Evolutionary conservation across 2,113 vertebrate species (phyloP), one percentile per base, ranked within the genome.

Genomic region (Herpailurus yagouaroundi): DNA sequence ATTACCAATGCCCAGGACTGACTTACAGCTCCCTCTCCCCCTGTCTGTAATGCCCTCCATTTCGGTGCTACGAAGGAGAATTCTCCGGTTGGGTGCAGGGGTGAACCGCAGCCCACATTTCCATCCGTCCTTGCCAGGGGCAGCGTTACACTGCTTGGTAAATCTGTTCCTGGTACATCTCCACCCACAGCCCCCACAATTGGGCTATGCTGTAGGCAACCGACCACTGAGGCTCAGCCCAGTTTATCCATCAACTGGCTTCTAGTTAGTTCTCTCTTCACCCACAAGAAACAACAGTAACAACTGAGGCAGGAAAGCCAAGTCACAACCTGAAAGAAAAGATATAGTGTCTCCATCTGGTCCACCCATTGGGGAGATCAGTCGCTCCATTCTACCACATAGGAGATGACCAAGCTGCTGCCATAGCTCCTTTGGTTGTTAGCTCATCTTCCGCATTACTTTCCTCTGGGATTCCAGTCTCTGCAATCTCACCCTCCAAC

Each of bases 121-220:
- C 76, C 64, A 74, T 48, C 71, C 11, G 31, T 33, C 41, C 87
- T 87, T 33, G 36, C 45, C 4, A 33, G 11, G n/a, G 45, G 31
- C n/a, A 15, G 8, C 3, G 52, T 36, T 48, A 25, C 7, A 31
- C 12, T 27, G 55, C 38, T 38, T 4, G 13, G 41, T 38, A 18
- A 68, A 63, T 41, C 69, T 21, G 55, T 31, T 48, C 25, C 19
- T 31, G 50, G 85, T 16, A 19, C 18, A 76, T 23, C 19, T n/a
- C 25, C 0, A 1, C 3, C 4, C 45, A 3, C n/a, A 29, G n/a
- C 33, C 2, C 21, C 23, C 0, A 16, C 50, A 48, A 64, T 6
- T 31, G 38, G 76, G n/a, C 36, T 50, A 52, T 66, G 38, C n/a
- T 73, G 33, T 4, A 89, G 79, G 55, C 57, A 79, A 36, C 23